Base-by-base conservation (phyloP, 2,888 invertebrate species). In the Ctena decussata region DNA sequence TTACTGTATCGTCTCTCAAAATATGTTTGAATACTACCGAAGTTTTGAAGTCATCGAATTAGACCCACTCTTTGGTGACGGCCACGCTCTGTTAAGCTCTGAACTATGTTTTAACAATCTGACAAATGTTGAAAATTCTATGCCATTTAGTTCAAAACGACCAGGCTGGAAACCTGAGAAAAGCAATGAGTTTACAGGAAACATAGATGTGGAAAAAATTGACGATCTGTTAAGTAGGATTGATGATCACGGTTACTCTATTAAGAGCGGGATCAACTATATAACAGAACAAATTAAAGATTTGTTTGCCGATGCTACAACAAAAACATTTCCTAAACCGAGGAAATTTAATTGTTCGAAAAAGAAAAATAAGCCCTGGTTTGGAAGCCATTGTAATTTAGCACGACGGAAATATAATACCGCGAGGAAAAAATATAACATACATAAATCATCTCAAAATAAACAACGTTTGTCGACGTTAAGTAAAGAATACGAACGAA, bases 51-150 rank as follows among this genome's bases (percentile, higher is more conserved):
- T 74, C 24, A 27, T 44, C 65, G 80, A 80, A 32, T 32, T 60
- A 65, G 80, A 80, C 41, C n/a, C 60, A 3, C 35, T 80, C 32
- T 80, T 60, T 24, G 73, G 74, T 6, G 80, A 80, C 37, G 80
- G 80, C 6, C 74, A 80, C 46, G 18, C 60, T 6, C 60, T 60
- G 21, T 30, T 60, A 6, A 12, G 27, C 6, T 60, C 27, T 30
- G 3, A 1, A 30, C 27, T 18, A 60, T 11, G 30, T 8, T 60
- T 27, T 5, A 60, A 1, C 21, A 3, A 27, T 8, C 8, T 30
- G 21, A 60, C 30, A 11, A 24, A 27, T 30, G 18, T 8, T 21
- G 27, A 11, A 60, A 18, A 27, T 6, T 6, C 3, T 27, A 60
- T 18, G 30, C 21, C 8, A 24, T 27, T 21, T 15, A 6, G 27